Evolutionary conservation across 2,888 invertebrate species (phyloP).

Genomic region (Tetrapedia diversipes): DNA sequence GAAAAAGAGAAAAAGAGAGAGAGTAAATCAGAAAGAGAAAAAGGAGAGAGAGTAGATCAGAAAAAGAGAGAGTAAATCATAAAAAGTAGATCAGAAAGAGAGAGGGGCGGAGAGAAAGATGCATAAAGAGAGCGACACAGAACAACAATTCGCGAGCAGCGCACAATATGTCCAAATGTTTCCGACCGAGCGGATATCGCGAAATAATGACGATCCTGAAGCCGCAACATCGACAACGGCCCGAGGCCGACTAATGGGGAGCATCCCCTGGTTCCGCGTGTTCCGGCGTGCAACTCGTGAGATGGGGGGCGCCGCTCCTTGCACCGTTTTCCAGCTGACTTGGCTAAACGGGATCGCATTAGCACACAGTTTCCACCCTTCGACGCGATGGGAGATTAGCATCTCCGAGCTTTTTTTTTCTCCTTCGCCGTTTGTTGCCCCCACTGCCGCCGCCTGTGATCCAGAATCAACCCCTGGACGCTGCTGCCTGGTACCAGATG

Average conservation of each 20-base stretch:
- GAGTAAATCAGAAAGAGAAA: no score
- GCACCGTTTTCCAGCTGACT: constrained; percentile 82
- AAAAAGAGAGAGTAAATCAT: no score
- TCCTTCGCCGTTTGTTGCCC: not conserved
- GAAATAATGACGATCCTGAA: constrained; percentile 80
- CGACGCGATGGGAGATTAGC: constrained; percentile 79
- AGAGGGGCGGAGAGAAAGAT: not conserved
- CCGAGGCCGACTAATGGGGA: constrained; percentile 80
- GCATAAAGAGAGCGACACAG: constrained; percentile 13
- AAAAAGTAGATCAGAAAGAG: no score
- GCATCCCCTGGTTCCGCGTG: constrained; percentile 69
- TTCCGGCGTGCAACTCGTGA: constrained; percentile 42
- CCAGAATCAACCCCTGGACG: constrained; percentile 37
- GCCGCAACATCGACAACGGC: constrained; percentile 79
- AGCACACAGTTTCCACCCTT: constrained; percentile 77
- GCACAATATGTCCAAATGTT: constrained; percentile 80
- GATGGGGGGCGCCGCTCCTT: constrained; percentile 61
- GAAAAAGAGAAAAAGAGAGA: no score
- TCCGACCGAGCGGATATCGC: constrained; percentile 79
- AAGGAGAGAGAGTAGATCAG: no score
- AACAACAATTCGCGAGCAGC: constrained; percentile 43
- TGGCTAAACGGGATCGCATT: constrained; percentile 82
- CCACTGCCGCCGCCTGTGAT: not conserved
- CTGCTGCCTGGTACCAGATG: constrained; percentile 40
- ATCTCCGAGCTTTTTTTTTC: constrained; percentile 76